Evolutionary conservation across 2,113 vertebrate genomes (phyloP), one percentile per base, ranked within the genome.

Genomic region (Antidorcas marsupialis): DNA sequence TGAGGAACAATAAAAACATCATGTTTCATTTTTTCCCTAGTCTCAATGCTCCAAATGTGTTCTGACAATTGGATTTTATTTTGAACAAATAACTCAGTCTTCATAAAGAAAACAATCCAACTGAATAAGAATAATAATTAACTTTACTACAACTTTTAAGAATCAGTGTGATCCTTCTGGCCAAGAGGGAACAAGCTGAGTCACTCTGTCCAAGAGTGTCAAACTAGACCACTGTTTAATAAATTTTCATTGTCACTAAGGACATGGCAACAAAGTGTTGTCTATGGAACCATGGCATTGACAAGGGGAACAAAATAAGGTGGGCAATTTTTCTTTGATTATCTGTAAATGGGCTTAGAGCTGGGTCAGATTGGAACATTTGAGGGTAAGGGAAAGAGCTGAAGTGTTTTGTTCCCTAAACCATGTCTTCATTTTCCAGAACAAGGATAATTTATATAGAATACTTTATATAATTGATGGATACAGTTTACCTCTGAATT

Each of bases 51-150:
- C 82, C 55, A 55, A 93, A 86, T 30, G 53, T 89, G 59, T 89
- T 94, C 78, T 89, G 55, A 95, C 86, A 95, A 92, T 36, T 92
- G n/a, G 33, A 94, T 97, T 97, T 97, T 93, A 95, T 94, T 97
- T 97, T 78, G 67, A 97, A 96, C 81, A 96, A 94, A 94, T 91
- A 91, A 76, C 15, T 91, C 52, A 15, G 50, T 83, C 55, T 96
- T 87, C 59, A 94, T 52, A 85, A 15, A 86, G 30, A 47, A 95
- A 89, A 96, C 55, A 93, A 47, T 13, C 92, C 27, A 82, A 83
- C 62, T 79, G 59, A 94, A 82, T 93, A 93, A 95, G 39, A 97
- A 91, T 91, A 45, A 47, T 95, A 94, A 86, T 89, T 91, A 96
- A 89, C 59, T 83, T 94, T 50, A 93, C 55, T 55, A 50, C 55